phyloP scores from a whole-genome alignment of 2,797 vertebrate genomes.

The Syncerus caffer region DNA sequence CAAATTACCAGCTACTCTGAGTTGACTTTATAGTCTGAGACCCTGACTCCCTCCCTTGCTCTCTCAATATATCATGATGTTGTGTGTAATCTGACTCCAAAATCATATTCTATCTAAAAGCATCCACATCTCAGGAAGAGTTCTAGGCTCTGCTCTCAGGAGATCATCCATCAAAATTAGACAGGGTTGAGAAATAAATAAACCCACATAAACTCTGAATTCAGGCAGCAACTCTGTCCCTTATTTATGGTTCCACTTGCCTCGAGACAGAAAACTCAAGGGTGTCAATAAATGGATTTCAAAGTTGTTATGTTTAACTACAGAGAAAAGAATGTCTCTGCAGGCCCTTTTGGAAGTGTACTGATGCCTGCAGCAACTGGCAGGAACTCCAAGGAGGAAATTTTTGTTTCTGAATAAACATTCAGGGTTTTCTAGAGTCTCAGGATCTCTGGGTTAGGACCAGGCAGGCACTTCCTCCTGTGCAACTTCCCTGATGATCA shows the following conservation, averaged over 20 bases:
- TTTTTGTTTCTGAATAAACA: not conserved
- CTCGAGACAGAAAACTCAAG: slow-evolving; percentile 25
- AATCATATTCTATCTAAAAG: not conserved
- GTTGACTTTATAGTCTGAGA: not conserved
- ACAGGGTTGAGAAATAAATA: slow-evolving; percentile 14
- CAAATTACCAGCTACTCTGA: too few relatives aligned
- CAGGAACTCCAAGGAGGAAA: too few relatives aligned
- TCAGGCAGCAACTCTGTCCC: not conserved
- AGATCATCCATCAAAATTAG: not conserved
- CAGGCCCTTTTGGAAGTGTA: not conserved
- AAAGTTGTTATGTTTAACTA: not conserved
- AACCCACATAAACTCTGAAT: not conserved
- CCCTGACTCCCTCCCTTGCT: rapidly evolving
- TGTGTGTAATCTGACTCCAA: not conserved
- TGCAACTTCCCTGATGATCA: rapidly evolving
- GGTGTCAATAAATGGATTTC: not conserved
- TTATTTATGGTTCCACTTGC: slow-evolving; percentile 45
- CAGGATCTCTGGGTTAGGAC: not conserved
- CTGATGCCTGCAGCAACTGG: not conserved
- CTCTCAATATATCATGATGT: rapidly evolving
- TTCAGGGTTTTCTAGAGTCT: not conserved
- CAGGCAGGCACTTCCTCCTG: not conserved
- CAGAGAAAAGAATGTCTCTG: not conserved
- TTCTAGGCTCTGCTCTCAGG: not conserved
- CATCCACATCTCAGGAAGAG: not conserved